Base-by-base conservation (phyloP, 2,113 vertebrate genomes). In the Gadus chalcogrammus region DNA sequence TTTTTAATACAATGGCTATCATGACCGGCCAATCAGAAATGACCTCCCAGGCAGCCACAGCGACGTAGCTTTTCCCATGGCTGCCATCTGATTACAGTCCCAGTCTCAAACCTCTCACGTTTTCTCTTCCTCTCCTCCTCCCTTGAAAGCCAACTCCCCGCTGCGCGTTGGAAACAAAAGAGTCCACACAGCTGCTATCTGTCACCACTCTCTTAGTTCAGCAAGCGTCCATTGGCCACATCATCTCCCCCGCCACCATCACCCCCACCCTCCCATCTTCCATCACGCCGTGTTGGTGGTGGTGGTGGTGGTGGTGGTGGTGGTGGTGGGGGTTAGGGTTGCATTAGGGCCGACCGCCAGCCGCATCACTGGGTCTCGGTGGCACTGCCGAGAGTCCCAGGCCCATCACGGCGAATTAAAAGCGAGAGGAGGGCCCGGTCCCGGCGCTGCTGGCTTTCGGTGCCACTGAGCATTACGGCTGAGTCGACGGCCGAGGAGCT, bases 381-480 rank as follows among this genome's bases (percentile, higher is more conserved):
- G 74, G 73, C 82, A 48, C 86, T 71, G 35, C 76, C 53, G 76
- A 87, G 84, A 87, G 87, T 87, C 88, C 83, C 88, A 72, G 88
- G 80, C 88, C 89, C 80, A 86, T 91, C 88, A 84, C 72, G 66
- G 75, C 55, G 70, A 87, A 89, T 91, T 91, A 91, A 91, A 87
- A 64, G 74, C 68, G 76, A 89, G 82, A 77, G 82, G 80, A 64
- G 56, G 79, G 85, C 87, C 84, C 42, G 42, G 42, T 9, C 42
- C 85, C 75, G 82, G 83, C 73, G 81, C 85, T 81, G 85, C 42
- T 48, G 42, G 42, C 87, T 88, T 89, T 84, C 64, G 84, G 83
- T 91, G 91, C 87, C 91, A 89, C 86, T 81, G 86, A 87, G 85
- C 84, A 91, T 91, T 90, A 91, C 76, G 64, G 42, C 80, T 76